Conservation (phyloP, 53 echinoderm and acorn worm species). For the Patiria pectinifera region DNA sequence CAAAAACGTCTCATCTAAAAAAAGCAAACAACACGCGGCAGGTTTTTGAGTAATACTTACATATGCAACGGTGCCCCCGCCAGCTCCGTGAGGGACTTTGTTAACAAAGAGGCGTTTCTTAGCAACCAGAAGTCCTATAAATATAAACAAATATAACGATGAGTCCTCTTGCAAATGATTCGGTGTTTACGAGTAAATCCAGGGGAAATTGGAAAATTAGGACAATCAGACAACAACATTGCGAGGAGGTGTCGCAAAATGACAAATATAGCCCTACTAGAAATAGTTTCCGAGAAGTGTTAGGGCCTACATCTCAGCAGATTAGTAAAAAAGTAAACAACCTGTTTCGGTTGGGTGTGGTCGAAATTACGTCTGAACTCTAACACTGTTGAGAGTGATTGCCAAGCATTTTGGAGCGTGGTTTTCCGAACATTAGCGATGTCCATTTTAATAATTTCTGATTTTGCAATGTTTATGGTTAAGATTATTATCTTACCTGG, state of each 20-base stretch:
- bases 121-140: slow-evolving; percentile 86
- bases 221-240: background rate
- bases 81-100: slow-evolving; percentile 88
- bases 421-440: too few relatives aligned
- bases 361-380: background rate
- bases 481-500: slow-evolving; percentile 64
- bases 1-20: background rate
- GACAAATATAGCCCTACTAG: background rate
- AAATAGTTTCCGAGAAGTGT: too few relatives aligned
- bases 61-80: slow-evolving; percentile 97
- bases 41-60: slow-evolving; percentile 68
- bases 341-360: background rate
- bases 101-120: slow-evolving; percentile 91
- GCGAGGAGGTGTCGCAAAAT: background rate
- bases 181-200: background rate
- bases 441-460: too few relatives aligned
- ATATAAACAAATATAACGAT: background rate
- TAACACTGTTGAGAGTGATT: background rate
- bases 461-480: background rate
- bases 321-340: background rate
- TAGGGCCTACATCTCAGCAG: background rate
- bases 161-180: background rate
- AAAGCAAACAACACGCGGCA: background rate
- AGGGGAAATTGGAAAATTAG: background rate
- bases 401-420: too few relatives aligned